Conservation (phyloP, 1,140 invertebrate genomes). For the Muscidifurax raptorellus region DNA sequence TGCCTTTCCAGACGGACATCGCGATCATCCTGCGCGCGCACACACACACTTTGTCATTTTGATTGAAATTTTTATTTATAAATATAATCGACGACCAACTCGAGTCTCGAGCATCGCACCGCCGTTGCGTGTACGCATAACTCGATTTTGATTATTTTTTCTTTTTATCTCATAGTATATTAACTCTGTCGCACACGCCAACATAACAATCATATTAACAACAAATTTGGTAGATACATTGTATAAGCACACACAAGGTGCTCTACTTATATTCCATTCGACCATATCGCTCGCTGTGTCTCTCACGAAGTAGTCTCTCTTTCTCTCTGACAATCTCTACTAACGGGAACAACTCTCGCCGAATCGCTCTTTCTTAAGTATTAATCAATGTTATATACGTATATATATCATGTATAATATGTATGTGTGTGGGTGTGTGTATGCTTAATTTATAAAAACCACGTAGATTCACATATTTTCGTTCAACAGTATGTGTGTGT, state of each 20-base stretch:
- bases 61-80: too few species aligned
- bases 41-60: too few species aligned
- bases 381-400: conserved; percentile 17
- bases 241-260: conserved; percentile 9
- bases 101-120: too few species aligned
- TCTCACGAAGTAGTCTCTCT: neutral
- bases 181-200: neutral
- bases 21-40: neutral
- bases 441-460: conserved; percentile 42
- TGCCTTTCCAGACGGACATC: neutral
- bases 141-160: neutral
- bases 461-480: conserved; percentile 34
- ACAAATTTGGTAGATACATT: conserved; percentile 44
- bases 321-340: too few species aligned
- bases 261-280: neutral
- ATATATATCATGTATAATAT: neutral
- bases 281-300: neutral
- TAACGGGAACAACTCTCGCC: neutral
- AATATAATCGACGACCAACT: too few species aligned
- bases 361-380: conserved; percentile 22
- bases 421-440: conserved; percentile 15
- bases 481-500: neutral
- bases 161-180: neutral
- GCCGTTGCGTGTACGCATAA: too few species aligned
- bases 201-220: conserved; percentile 51